Evolutionary conservation across 1,140 invertebrate genomes (phyloP).

Genomic region (Frieseomelitta varia): DNA sequence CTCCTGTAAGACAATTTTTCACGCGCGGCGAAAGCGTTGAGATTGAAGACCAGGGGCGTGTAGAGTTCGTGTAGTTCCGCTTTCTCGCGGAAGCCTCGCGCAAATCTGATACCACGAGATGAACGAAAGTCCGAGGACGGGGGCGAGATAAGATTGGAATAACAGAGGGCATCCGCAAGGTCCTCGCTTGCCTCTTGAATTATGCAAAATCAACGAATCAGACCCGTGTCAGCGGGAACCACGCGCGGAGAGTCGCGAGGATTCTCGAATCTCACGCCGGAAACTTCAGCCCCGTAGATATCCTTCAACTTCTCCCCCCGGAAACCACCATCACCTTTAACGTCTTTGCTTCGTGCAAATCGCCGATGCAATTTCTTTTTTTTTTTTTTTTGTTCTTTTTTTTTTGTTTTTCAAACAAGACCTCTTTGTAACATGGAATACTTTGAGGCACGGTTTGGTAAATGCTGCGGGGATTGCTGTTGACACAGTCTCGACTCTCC

Average conservation of each 20-base stretch:
- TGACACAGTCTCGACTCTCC: background rate
- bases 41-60: background rate
- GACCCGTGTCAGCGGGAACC: slow-evolving; percentile 54
- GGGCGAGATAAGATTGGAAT: slow-evolving; percentile 57
- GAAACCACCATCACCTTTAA: background rate
- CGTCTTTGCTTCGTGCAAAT: background rate
- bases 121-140: slow-evolving; percentile 52
- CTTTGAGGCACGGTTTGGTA: background rate
- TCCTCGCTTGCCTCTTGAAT: slow-evolving; percentile 49
- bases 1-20: slow-evolving; percentile 25
- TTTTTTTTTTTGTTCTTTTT: too few relatives aligned
- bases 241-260: too few relatives aligned
- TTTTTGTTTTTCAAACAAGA: too few relatives aligned
- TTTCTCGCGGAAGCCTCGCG: slow-evolving; percentile 16
- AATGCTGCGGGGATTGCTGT: background rate
- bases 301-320: background rate
- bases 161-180: slow-evolving; percentile 55
- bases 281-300: background rate
- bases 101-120: slow-evolving; percentile 57
- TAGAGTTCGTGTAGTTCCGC: slow-evolving; percentile 10
- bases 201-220: slow-evolving; percentile 66
- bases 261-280: slow-evolving; percentile 7
- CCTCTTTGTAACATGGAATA: background rate
- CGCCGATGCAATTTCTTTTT: background rate
- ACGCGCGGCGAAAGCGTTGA: background rate